Evolutionary conservation across 2,888 invertebrate genomes (phyloP).

Genomic region (Steinernema scapterisci): DNA sequence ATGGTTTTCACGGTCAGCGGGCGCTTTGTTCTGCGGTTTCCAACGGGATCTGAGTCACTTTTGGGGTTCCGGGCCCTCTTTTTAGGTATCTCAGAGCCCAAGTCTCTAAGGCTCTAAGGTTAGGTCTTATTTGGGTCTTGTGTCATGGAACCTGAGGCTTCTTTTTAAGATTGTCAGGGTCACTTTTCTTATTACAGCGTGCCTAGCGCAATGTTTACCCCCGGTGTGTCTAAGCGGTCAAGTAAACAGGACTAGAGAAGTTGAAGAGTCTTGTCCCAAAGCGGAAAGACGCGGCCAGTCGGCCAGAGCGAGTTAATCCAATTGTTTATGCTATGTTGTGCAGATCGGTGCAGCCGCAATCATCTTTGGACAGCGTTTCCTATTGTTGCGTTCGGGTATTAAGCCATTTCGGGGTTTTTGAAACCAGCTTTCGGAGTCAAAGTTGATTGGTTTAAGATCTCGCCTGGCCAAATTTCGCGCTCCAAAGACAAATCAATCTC

Average conservation of each 20-base stretch:
- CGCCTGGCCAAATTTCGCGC: neutral
- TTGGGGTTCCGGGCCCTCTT: no score
- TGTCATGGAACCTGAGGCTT: no score
- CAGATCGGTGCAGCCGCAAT: neutral
- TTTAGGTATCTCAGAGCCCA: no score
- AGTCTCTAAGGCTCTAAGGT: no score
- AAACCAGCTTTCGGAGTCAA: no score
- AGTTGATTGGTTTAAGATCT: no score
- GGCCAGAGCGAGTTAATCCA: slow-evolving; percentile 21
- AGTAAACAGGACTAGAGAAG: slow-evolving; percentile 17
- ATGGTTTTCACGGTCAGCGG: no score
- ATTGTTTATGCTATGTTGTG: slow-evolving; percentile 2
- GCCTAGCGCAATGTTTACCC: neutral
- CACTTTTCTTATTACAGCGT: no score
- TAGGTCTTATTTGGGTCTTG: no score
- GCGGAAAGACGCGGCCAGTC: neutral
- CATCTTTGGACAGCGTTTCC: neutral
- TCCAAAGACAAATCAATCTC: slow-evolving; percentile 18
- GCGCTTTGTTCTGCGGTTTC: no score
- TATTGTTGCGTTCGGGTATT: neutral
- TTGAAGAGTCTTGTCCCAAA: slow-evolving; percentile 20
- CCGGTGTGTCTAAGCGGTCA: slow-evolving; percentile 19
- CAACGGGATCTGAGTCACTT: no score
- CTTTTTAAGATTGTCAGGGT: no score
- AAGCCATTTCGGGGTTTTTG: neutral